phyloP scores from a whole-genome alignment of 2,113 vertebrate species.

The Muntiacus reevesi region DNA sequence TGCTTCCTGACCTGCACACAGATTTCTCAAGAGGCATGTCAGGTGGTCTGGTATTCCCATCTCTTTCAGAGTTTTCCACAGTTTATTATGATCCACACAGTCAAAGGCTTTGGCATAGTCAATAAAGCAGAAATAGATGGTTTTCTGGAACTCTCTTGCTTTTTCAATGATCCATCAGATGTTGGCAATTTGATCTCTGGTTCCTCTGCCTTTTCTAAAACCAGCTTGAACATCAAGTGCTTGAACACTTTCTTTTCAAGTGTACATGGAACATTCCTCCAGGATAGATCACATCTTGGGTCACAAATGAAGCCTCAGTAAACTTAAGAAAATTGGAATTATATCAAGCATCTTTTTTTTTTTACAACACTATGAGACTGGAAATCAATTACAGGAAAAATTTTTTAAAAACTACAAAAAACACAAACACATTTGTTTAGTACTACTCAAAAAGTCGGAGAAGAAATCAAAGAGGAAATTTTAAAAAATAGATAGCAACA shows the following conservation, averaged over 20 bases:
- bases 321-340: background rate
- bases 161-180: background rate
- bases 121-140: too few relatives aligned
- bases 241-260: background rate
- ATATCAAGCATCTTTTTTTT: background rate
- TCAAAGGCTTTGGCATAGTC: too few relatives aligned
- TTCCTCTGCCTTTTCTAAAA: background rate
- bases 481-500: background rate
- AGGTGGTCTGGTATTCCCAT: too few relatives aligned
- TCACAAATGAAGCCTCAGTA: background rate
- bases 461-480: background rate
- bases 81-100: too few relatives aligned
- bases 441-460: background rate
- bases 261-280: background rate
- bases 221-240: background rate
- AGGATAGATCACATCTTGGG: background rate
- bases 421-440: background rate
- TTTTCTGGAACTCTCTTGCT: too few relatives aligned
- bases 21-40: too few relatives aligned
- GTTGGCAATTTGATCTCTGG: background rate
- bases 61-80: too few relatives aligned
- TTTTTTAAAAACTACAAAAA: background rate
- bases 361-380: background rate
- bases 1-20: too few relatives aligned
- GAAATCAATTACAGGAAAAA: background rate